phyloP scores from a whole-genome alignment of 1,140 invertebrate species.

The Odontomachus brunneus region DNA sequence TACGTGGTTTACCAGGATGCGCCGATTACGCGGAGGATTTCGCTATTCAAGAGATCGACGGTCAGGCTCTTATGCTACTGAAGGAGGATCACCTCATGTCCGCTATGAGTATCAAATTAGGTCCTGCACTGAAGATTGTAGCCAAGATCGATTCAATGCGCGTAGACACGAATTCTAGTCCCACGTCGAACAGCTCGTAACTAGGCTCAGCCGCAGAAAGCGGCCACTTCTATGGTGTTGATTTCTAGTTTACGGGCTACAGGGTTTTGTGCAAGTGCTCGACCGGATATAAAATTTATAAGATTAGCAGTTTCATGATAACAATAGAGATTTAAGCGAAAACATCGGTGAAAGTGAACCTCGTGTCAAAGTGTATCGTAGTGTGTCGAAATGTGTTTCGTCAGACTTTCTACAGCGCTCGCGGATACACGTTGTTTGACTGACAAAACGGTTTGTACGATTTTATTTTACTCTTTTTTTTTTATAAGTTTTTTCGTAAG shows the following conservation, averaged over 20 bases:
- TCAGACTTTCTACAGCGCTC: too few species aligned
- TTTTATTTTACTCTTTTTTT: conserved; percentile 21
- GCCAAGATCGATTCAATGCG: conserved; percentile 93
- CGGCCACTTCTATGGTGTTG: conserved; percentile 38
- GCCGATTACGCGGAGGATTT: conserved; percentile 98
- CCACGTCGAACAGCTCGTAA: conserved; percentile 79
- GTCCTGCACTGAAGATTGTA: conserved; percentile 97
- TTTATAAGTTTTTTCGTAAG: conserved; percentile 12
- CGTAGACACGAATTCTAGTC: conserved; percentile 84
- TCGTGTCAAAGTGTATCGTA: too few species aligned
- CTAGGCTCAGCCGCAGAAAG: conserved; percentile 18
- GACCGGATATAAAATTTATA: conserved; percentile 22
- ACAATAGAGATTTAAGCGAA: too few species aligned
- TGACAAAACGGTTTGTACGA: neutral
- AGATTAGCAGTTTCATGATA: too few species aligned
- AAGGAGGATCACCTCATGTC: conserved; percentile 98
- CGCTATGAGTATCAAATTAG: conserved; percentile 97
- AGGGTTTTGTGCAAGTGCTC: conserved; percentile 79
- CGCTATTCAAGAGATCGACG: conserved; percentile 97
- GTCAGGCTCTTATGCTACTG: conserved; percentile 96
- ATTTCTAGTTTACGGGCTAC: conserved; percentile 69
- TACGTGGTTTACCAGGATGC: conserved; percentile 94
- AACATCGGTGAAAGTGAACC: too few species aligned
- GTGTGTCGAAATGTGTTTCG: too few species aligned
- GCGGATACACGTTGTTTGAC: conserved; percentile 15